Conservation (phyloP, 2,888 invertebrate genomes). For the Glyphotaelius pellucidus region DNA sequence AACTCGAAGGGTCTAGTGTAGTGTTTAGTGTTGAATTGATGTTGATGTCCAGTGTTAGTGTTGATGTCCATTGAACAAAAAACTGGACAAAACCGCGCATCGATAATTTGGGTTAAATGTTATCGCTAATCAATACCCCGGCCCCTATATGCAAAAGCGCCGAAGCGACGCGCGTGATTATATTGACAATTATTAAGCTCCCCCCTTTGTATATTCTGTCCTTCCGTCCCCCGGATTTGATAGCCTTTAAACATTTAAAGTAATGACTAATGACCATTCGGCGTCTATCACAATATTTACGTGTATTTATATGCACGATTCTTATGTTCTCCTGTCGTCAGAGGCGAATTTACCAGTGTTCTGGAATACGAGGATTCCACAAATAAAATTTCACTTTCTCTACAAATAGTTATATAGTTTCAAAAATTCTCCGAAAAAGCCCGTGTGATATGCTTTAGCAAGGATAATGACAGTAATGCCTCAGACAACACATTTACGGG, state of each 20-base stretch:
- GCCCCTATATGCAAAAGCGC: background rate
- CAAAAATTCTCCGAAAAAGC: too few species aligned
- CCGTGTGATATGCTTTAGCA: too few species aligned
- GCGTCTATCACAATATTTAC: background rate
- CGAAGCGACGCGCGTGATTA: background rate
- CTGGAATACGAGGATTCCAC: too few species aligned
- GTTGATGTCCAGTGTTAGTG: too few species aligned
- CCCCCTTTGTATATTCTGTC: background rate
- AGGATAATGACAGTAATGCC: too few species aligned
- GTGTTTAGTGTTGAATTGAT: too few species aligned
- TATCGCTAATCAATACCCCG: background rate
- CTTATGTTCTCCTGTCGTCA: background rate
- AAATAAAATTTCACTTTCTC: too few species aligned
- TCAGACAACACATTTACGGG: too few species aligned
- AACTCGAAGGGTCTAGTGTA: too few species aligned
- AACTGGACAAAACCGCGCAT: background rate
- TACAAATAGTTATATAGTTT: too few species aligned
- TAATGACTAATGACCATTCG: background rate
- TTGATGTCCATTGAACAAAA: too few species aligned
- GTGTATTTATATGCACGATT: background rate
- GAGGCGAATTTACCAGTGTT: background rate
- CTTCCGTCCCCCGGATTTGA: background rate
- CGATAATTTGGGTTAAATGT: background rate
- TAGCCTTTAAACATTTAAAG: background rate
- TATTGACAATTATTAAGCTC: background rate